These are phyloP conservation scores for Caenorhabditis parvicauda DNA, from an alignment of 2,888 invertebrate genomes.

Conservation along the genomic window DNA sequence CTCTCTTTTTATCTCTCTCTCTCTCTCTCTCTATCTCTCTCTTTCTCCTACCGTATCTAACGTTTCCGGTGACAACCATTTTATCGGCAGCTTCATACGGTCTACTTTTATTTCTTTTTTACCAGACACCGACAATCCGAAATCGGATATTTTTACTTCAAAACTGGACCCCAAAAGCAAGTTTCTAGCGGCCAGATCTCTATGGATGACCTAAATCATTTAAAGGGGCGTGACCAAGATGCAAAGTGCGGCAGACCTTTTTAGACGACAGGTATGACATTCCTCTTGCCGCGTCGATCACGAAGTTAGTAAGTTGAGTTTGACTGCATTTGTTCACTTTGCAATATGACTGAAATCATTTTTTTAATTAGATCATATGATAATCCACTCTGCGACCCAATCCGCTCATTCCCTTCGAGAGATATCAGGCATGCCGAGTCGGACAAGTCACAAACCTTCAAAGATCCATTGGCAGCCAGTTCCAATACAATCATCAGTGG, in stretches of 20 bases:
- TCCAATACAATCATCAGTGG: slow-evolving; percentile 35
- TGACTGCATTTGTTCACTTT: too few species aligned
- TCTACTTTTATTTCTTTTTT: slow-evolving; percentile 29
- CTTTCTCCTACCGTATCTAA: slow-evolving; percentile 11
- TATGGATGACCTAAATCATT: slow-evolving; percentile 32
- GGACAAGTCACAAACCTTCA: slow-evolving; percentile 10
- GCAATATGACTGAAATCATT: slow-evolving; percentile 1
- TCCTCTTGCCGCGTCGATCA: slow-evolving; percentile 17
- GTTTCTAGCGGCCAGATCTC: slow-evolving; percentile 34
- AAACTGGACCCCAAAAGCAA: slow-evolving; percentile 15
- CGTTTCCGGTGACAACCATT: slow-evolving; percentile 51
- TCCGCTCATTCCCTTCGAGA: too few species aligned
- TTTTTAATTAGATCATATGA: not conserved
- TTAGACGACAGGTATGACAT: slow-evolving; percentile 22
- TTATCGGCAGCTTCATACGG: slow-evolving; percentile 39
- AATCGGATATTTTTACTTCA: slow-evolving; percentile 31
- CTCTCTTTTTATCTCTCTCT: too few species aligned
- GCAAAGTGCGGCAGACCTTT: slow-evolving; percentile 6
- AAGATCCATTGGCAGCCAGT: slow-evolving; percentile 31
- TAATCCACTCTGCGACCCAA: too few species aligned
- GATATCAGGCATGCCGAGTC: too few species aligned
- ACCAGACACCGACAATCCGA: slow-evolving; percentile 27
- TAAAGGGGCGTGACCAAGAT: too few species aligned
- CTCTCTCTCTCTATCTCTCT: too few species aligned
- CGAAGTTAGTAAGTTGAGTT: slow-evolving; percentile 12